phyloP scores from a whole-genome alignment of 2,888 invertebrate species.

The Leucophenga montana region DNA sequence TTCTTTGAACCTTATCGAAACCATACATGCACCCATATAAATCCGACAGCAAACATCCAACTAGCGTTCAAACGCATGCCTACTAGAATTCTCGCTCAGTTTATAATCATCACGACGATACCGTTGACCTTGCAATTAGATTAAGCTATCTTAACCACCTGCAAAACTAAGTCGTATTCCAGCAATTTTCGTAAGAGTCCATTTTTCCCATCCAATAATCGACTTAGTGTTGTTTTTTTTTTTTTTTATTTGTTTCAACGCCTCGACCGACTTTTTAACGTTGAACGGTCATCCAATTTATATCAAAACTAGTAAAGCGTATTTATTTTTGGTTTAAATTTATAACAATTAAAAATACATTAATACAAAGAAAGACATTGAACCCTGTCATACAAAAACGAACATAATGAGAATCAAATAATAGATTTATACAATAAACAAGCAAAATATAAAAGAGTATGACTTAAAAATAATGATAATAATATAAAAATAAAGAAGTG shows the following conservation, averaged over 20 bases:
- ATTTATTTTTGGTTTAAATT: not conserved
- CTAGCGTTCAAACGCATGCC: not conserved
- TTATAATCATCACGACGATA: no score
- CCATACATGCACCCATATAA: not conserved
- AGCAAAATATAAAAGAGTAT: constrained; percentile 9
- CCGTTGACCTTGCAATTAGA: no score
- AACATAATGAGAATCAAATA: constrained; percentile 10
- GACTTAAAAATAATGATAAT: constrained; percentile 20
- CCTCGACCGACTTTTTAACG: not conserved
- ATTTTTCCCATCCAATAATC: no score
- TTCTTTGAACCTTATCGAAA: constrained; percentile 9
- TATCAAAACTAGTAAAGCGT: not conserved
- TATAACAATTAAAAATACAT: not conserved
- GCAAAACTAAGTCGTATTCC: no score
- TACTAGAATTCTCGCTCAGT: not conserved
- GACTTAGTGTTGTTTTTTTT: not conserved
- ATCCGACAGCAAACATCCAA: not conserved
- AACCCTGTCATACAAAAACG: not conserved
- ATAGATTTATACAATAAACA: constrained; percentile 6
- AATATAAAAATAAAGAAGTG: constrained; percentile 9
- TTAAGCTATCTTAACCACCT: no score
- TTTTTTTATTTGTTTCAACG: not conserved
- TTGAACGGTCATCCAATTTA: not conserved
- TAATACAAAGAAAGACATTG: not conserved
- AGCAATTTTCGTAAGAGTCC: no score